These are phyloP conservation scores for Pentalonia nigronervosa DNA, from an alignment of 1,140 invertebrate species.

Conservation along the genomic window DNA sequence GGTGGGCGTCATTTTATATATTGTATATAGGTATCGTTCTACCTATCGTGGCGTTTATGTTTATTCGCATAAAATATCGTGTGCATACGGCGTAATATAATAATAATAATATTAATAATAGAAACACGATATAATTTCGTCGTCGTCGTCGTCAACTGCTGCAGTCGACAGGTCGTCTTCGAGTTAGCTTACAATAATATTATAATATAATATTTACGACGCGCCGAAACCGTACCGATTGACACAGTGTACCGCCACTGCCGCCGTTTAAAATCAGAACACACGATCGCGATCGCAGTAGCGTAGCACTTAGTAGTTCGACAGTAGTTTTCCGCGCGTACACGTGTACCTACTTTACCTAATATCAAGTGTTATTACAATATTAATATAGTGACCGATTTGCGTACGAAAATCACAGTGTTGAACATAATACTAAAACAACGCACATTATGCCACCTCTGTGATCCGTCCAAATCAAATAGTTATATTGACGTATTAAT, in stretches of 20 bases:
- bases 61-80: neutral
- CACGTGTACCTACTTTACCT: too few relatives aligned
- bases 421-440: neutral
- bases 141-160: neutral
- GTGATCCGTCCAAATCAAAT: neutral
- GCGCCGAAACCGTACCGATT: neutral
- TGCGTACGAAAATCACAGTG: neutral
- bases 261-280: neutral
- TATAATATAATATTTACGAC: neutral
- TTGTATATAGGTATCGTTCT: neutral
- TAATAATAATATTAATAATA: neutral
- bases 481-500: neutral
- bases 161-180: neutral
- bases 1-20: neutral
- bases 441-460: neutral
- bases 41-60: neutral
- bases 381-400: neutral
- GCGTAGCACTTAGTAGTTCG: neutral
- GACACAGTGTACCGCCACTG: neutral
- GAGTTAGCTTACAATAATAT: neutral
- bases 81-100: neutral
- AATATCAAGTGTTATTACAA: neutral
- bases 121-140: neutral
- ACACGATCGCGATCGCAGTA: neutral
- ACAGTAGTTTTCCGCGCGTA: neutral